phyloP scores from a whole-genome alignment of 2,113 vertebrate species.

The Erythrocebus patas region DNA sequence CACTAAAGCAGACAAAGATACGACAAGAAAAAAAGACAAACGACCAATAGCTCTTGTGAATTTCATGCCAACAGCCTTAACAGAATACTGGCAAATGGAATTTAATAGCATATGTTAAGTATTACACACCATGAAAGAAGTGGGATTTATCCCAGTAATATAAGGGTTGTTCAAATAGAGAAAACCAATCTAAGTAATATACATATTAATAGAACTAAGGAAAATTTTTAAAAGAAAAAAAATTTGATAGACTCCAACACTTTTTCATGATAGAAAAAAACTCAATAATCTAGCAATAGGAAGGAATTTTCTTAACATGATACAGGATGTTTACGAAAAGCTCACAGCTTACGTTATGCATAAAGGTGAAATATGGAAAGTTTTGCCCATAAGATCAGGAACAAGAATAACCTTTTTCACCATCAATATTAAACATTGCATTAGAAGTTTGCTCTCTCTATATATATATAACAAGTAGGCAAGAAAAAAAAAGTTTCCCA shows the following conservation, averaged over 20 bases:
- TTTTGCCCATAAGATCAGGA: not conserved
- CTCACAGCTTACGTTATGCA: not conserved
- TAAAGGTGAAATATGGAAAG: not conserved
- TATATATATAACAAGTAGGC: not conserved
- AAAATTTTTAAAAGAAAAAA: not conserved
- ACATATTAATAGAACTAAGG: not conserved
- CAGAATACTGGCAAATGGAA: not conserved
- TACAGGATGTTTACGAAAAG: not conserved
- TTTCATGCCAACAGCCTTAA: not conserved
- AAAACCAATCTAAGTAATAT: not conserved
- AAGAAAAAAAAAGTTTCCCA: not conserved
- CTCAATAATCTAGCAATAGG: not conserved
- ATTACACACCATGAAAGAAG: not conserved
- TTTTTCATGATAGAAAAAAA: not conserved
- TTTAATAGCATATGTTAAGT: not conserved
- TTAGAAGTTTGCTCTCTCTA: accelerated
- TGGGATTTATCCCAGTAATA: not conserved
- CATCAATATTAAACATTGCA: not conserved
- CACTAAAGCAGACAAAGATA: not conserved
- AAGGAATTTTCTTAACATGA: not conserved
- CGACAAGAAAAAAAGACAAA: not conserved
- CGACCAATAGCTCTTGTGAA: not conserved
- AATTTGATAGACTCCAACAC: not conserved
- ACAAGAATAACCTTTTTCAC: not conserved
- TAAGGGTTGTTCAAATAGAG: not conserved